These are phyloP conservation scores for Drosophila mimica DNA, from an alignment of 2,888 invertebrate species.

Conservation along the genomic window DNA sequence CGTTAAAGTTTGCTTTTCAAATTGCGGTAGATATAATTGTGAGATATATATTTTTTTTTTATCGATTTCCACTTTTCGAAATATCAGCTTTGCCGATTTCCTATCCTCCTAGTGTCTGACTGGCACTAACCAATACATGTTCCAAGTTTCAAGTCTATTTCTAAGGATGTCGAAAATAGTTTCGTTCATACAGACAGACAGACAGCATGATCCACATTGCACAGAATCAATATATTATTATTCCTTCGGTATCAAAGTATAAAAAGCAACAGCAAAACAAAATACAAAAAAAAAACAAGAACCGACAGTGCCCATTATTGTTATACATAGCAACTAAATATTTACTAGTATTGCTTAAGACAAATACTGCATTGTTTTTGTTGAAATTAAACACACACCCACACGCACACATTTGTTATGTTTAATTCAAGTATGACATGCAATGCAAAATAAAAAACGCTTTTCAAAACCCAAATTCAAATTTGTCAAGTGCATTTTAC, in stretches of 20 bases:
- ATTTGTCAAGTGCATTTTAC: constrained; percentile 9
- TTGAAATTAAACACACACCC: constrained; percentile 24
- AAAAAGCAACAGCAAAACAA: neutral
- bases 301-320: constrained; percentile 72
- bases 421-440: constrained; percentile 22
- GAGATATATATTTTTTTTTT: neutral
- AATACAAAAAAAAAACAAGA: constrained; percentile 6
- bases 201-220: neutral
- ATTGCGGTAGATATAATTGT: neutral
- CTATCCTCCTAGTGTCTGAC: neutral
- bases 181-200: neutral
- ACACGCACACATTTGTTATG: constrained; percentile 37
- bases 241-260: neutral
- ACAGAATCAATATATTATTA: neutral
- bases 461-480: constrained; percentile 34
- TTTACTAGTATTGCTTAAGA: constrained; percentile 38
- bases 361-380: constrained; percentile 33
- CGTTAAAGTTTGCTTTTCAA: neutral
- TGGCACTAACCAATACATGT: neutral
- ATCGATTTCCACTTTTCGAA: neutral
- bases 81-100: neutral
- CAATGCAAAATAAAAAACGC: constrained; percentile 51
- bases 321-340: constrained; percentile 54
- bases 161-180: neutral
- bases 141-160: neutral